phyloP scores from a whole-genome alignment of 2,113 vertebrate genomes.

The Rhabdornis inornatus region DNA sequence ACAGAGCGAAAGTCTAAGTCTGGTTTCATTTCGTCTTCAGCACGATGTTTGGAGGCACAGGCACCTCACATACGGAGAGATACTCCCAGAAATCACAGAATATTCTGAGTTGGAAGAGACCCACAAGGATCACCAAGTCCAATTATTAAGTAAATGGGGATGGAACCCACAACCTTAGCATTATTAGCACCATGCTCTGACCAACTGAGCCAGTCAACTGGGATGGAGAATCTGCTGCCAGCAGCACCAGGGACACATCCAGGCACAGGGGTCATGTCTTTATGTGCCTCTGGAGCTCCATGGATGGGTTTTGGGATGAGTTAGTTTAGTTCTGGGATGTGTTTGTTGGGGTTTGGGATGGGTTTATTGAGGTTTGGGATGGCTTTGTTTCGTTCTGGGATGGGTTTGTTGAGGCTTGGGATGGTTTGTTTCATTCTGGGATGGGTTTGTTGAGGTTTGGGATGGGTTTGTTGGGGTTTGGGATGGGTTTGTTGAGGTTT shows the following conservation, averaged over 20 bases:
- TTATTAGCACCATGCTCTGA: background rate
- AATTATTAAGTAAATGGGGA: background rate
- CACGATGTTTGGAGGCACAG: background rate
- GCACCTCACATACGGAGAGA: background rate
- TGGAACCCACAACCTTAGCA: background rate
- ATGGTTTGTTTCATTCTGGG: background rate
- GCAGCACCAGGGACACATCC: fast-evolving
- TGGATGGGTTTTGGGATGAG: background rate
- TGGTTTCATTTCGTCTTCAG: background rate
- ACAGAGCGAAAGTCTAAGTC: background rate
- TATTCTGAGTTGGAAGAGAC: background rate
- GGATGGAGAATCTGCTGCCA: background rate
- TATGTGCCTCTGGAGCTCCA: background rate
- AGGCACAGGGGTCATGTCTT: background rate
- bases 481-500: background rate
- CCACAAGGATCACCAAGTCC: background rate
- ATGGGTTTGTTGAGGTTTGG: background rate
- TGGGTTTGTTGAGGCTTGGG: background rate
- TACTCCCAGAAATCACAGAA: background rate
- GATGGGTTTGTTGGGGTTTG: background rate
- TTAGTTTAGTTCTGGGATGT: background rate
- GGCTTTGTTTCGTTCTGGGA: background rate
- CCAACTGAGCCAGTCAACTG: background rate
- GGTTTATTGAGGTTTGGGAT: background rate
- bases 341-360: background rate